These are phyloP conservation scores for Ennomos erosarius DNA, from an alignment of 2,888 invertebrate genomes.

Conservation along the genomic window DNA sequence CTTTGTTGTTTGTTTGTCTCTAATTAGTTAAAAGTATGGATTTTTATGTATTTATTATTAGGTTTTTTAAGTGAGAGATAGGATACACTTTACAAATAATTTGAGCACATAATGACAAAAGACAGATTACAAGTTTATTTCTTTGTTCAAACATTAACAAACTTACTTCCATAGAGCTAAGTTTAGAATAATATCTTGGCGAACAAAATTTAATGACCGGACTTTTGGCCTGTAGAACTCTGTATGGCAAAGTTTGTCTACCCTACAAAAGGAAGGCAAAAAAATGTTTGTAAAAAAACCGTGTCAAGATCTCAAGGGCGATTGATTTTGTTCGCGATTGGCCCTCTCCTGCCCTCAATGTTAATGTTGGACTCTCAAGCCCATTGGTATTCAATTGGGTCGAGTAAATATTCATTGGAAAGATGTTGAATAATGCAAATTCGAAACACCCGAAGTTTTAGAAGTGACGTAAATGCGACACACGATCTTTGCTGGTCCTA, in stretches of 20 bases:
- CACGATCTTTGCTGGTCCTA: slow-evolving; percentile 44
- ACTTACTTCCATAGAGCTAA: no score
- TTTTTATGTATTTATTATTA: no score
- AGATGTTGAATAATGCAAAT: slow-evolving; percentile 60
- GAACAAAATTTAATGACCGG: no score
- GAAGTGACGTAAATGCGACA: slow-evolving; percentile 52
- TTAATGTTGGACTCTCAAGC: slow-evolving; percentile 49
- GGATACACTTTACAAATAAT: no score
- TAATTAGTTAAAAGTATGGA: slow-evolving; percentile 6
- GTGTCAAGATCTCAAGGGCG: slow-evolving; percentile 39
- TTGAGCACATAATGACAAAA: no score
- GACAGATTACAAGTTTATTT: no score
- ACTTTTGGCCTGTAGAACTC: slow-evolving; percentile 12
- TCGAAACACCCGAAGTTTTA: slow-evolving; percentile 53
- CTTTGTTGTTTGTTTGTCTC: slow-evolving; percentile 18
- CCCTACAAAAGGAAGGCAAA: slow-evolving; percentile 17
- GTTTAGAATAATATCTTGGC: no score
- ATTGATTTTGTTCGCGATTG: slow-evolving; percentile 42
- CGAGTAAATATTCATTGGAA: slow-evolving; percentile 60
- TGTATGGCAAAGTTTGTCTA: slow-evolving; percentile 17
- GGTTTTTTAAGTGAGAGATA: no score
- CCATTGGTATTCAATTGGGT: slow-evolving; percentile 58
- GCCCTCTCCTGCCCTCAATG: slow-evolving; percentile 36
- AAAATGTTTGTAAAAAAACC: slow-evolving; percentile 27
- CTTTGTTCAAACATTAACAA: no score